phyloP scores from a whole-genome alignment of 1,140 invertebrate species.

The Lepeophtheirus salmonis region DNA sequence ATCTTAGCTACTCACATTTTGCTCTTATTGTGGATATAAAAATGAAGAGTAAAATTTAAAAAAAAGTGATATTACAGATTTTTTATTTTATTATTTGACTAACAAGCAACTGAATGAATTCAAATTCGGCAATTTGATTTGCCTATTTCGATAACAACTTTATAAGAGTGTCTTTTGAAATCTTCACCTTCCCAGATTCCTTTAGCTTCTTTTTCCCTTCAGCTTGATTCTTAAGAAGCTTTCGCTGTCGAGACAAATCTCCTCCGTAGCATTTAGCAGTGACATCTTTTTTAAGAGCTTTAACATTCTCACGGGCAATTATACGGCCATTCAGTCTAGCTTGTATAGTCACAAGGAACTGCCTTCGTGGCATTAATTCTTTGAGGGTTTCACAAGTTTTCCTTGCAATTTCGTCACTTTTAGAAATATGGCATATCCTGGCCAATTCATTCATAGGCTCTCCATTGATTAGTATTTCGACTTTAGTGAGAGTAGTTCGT shows the following conservation, averaged over 20 bases:
- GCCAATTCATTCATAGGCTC: conserved; percentile 64
- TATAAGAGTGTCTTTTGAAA: conserved; percentile 84
- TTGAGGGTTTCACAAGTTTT: conserved; percentile 55
- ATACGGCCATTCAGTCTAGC: conserved; percentile 59
- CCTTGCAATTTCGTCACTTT: conserved; percentile 44
- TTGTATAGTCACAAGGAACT: conserved; percentile 68
- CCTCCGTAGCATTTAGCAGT: conserved; percentile 85
- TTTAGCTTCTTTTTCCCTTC: conserved; percentile 85
- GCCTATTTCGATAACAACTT: conserved; percentile 43
- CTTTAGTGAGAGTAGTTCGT: conserved; percentile 19
- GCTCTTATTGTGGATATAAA: too few species aligned
- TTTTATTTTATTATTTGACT: too few species aligned
- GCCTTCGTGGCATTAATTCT: conserved; percentile 71
- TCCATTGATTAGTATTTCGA: conserved; percentile 57
- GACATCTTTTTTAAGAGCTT: conserved; percentile 74
- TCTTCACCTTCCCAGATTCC: conserved; percentile 66
- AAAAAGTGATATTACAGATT: too few species aligned
- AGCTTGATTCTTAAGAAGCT: conserved; percentile 66
- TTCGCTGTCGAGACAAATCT: conserved; percentile 70
- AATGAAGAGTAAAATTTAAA: too few species aligned
- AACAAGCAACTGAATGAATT: too few species aligned
- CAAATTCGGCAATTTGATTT: too few species aligned
- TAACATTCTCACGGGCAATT: conserved; percentile 64
- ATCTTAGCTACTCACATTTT: too few species aligned
- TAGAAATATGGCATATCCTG: conserved; percentile 51